A percentile compares a stretch with the other conserved stretches of the same genome.
Evolutionary conservation across 1,140 invertebrate genomes (phyloP).

Genomic region (Zaprionus vittiger): DNA sequence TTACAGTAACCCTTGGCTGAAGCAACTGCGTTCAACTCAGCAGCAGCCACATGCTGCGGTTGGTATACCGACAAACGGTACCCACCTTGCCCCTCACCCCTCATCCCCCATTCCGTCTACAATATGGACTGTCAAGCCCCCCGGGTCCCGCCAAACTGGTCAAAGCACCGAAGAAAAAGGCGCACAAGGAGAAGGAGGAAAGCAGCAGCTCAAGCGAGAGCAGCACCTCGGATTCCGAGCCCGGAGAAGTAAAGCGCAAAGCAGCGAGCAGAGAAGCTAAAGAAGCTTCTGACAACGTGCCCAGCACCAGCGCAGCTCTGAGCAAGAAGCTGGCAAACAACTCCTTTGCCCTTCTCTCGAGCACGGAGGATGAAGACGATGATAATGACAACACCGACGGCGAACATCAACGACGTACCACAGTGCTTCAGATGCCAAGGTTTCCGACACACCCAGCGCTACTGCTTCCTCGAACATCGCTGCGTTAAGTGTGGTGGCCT

Average conservation of each 20-base stretch:
- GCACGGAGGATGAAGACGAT: not conserved
- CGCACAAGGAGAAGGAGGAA: too few relatives aligned
- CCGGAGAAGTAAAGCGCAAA: not conserved
- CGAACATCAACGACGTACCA: not conserved
- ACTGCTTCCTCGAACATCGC: not conserved
- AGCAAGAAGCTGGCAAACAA: not conserved
- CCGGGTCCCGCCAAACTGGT: not conserved
- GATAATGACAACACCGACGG: not conserved
- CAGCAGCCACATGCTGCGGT: not conserved
- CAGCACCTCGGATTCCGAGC: not conserved
- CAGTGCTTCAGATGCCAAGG: slow-evolving; percentile 14
- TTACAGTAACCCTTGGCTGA: not conserved
- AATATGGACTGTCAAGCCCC: not conserved
- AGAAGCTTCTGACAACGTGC: not conserved
- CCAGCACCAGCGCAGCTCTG: not conserved
- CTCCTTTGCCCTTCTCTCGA: not conserved
- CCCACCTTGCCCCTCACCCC: not conserved
- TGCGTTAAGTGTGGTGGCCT: slow-evolving; percentile 9
- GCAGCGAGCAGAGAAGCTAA: not conserved
- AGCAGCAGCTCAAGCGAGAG: not conserved
- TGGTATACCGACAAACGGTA: not conserved
- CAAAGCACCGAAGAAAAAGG: not conserved
- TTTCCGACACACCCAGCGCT: not conserved
- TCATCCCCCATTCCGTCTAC: not conserved
- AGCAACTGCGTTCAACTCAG: not conserved